phyloP scores from a whole-genome alignment of 1,140 invertebrate species.

The Gonioctena quinquepunctata region DNA sequence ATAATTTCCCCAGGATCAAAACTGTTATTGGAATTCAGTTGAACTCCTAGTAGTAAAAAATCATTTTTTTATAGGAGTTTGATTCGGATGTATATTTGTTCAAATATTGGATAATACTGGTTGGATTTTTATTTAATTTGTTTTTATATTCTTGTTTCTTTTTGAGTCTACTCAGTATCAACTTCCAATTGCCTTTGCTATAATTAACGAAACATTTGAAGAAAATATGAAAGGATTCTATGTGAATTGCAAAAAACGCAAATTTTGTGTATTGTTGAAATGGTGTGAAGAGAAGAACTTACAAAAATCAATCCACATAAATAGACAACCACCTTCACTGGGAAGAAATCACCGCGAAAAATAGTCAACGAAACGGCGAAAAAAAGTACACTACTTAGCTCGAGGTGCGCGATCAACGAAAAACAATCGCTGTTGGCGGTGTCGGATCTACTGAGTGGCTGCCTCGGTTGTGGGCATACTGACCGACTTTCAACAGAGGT shows the following conservation, averaged over 20 bases:
- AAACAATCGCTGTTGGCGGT: background rate
- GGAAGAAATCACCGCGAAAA: background rate
- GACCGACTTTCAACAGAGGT: constrained; percentile 50
- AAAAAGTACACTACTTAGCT: background rate
- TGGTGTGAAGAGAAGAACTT: too few species aligned
- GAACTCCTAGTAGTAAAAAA: too few species aligned
- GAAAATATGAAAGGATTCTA: background rate
- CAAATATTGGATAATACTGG: too few species aligned
- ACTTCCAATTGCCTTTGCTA: background rate
- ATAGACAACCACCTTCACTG: background rate
- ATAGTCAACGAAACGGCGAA: background rate
- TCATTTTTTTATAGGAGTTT: too few species aligned
- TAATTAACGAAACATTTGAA: background rate
- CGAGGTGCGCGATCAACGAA: background rate
- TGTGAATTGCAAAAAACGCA: background rate
- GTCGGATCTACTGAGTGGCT: background rate
- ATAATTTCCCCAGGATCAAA: too few species aligned
- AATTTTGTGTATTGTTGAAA: too few species aligned
- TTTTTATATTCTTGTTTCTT: too few species aligned
- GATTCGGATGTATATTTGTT: too few species aligned
- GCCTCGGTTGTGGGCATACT: constrained; percentile 34
- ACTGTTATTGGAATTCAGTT: too few species aligned
- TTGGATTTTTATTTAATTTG: too few species aligned
- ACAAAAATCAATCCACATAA: background rate
- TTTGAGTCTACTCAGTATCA: background rate